phyloP scores from a whole-genome alignment of 1,140 invertebrate species.

The Bombus confusus region DNA sequence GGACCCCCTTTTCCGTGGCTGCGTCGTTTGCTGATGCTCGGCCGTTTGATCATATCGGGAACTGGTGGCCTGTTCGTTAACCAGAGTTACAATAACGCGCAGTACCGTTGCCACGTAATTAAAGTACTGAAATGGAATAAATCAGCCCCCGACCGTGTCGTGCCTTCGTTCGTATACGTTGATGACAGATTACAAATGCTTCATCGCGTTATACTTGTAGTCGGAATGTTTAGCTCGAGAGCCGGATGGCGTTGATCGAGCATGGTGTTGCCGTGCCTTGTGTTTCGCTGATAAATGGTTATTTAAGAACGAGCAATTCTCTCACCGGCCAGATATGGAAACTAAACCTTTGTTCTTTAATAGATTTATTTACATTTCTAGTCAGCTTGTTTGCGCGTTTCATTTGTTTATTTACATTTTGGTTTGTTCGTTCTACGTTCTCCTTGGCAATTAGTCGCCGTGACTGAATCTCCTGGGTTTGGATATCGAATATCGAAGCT shows the following conservation, averaged over 20 bases:
- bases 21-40: conserved; percentile 1
- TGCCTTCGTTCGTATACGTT: background rate
- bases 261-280: background rate
- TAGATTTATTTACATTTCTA: background rate
- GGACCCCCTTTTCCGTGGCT: conserved; percentile 15
- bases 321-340: background rate
- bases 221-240: background rate
- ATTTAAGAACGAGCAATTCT: background rate
- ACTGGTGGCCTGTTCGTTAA: background rate
- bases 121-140: conserved; percentile 4
- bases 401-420: background rate
- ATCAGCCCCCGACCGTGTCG: background rate
- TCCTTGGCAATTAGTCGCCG: no score
- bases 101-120: background rate
- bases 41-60: conserved; percentile 22
- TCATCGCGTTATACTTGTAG: background rate
- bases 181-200: conserved; percentile 1
- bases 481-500: no score
- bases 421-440: no score
- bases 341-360: background rate
- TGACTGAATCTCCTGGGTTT: no score
- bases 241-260: conserved; percentile 1
- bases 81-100: background rate
- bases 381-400: no score
- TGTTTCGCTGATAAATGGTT: background rate